Base-by-base conservation (phyloP, 1,140 invertebrate genomes). In the Lordiphosa clarofinis region DNA sequence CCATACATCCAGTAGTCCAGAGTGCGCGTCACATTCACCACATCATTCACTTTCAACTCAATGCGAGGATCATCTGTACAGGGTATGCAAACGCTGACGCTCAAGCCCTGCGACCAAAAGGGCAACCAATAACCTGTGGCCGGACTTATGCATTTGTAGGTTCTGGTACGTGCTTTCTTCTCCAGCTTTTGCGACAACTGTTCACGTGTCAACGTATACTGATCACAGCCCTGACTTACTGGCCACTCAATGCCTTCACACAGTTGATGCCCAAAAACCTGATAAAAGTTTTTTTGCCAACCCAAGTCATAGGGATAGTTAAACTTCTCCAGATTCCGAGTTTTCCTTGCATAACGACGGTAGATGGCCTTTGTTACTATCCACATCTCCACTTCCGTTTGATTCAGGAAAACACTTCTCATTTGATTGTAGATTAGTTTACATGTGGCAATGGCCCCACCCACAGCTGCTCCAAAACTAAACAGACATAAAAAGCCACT, bases 341-440 rank as follows among this genome's bases (percentile, higher is more conserved):
- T 87, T 74, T 0, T 89, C 86, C 31, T 78, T 75, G 12, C 71
- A 89, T 70, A 89, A 76, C 94, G 90, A 61, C 94, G 88, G 81
- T 91, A 91, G 4, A 90, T 84, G 0, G 96, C 96, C 90, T 97
- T 97, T 78, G 94, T 93, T 31, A 96, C 67, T 69, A 99, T 99
- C 96, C 97, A 99, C 53, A 95, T 94, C 91, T 99, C 98, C 56
- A 99, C 97, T 12, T 94, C 96, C 0, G 98, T 99, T 86, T 93
- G 92, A 91, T 99, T 99, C 72, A 91, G 92, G 0, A 96, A 53
- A 57, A 99, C 94, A 46, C 93, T 92, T 73, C 93, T 92, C 21
- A 96, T 93, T 91, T 99, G 97, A 68, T 97, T 93, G 76, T 92
- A 94, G 3, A 99, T 90, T 10, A 99, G 89, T 89, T 96, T 94